Base-by-base conservation (phyloP, 2,888 invertebrate species). In the Caenorhabditis sp. region DNA sequence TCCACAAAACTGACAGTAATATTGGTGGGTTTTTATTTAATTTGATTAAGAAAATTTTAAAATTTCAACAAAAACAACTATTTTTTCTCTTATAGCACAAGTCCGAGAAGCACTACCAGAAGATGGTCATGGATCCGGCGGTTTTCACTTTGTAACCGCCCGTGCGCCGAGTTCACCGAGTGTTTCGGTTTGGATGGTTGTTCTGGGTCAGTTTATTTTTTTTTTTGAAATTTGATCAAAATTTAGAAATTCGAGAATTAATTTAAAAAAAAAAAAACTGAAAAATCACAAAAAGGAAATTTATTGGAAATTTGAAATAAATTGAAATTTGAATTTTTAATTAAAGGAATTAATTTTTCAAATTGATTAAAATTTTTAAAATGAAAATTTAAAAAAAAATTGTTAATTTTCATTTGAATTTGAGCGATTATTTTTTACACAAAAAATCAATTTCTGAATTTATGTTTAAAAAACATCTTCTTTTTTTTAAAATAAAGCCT, bases 131-230 rank as follows among this genome's bases (percentile, higher is more conserved):
- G 72, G 51, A 4, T 26, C 80, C 18, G 82, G 78, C 56, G 84
- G 88, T 0, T 90, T 90, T 65, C 90, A 90, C 77, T 90, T 90
- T 71, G 85, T 90, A 22, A 89, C 90, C 60, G 90, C 90, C n/a
- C 84, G 88, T 6, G 85, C 88, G 1, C 90, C 90, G 6, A 87
- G 87, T 50, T 80, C 85, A 5, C 64, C 69, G 1, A 50, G 58
- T 1, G 55, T 81, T 50, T 82, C 85, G 0, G 79, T 81, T 20
- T 83, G 81, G 81, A 44, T 81, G 18, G 69, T 85, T 32, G 35
- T 85, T 26, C 3, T 83, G 1, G 79, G 78, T 76, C 24, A 1
- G 32, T 18, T 56, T 18, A 28, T 32, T 32, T 32, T n/a, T n/a
- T n/a, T 32, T 32, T 32, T 32, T 32, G 9, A 32, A 32, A 32